Evolutionary conservation across 1,140 invertebrate genomes (phyloP).

Genomic region (Bemisia tabaci): DNA sequence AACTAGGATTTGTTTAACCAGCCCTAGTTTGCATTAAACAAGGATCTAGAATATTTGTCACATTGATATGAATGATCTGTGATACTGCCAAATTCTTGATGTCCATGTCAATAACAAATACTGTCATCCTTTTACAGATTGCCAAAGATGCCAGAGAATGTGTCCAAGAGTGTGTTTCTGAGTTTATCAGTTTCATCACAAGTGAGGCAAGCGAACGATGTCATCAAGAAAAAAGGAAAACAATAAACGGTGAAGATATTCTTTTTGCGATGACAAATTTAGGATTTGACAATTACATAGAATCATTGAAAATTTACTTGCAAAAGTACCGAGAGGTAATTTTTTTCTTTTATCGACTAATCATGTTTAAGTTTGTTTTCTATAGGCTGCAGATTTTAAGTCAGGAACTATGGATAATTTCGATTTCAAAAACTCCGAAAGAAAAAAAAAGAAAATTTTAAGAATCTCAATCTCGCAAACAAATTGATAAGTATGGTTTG

Average conservation of each 20-base stretch:
- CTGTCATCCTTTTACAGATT: too few relatives aligned
- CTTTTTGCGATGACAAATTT: conserved; percentile 91
- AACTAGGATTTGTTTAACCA: too few relatives aligned
- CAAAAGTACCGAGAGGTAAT: conserved; percentile 88
- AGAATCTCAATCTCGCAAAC: not conserved
- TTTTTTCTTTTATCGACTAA: conserved; percentile 2
- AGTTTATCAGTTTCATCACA: conserved; percentile 99
- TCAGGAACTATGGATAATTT: not conserved
- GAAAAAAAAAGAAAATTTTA: not conserved
- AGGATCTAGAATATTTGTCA: too few relatives aligned
- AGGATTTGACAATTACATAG: conserved; percentile 98
- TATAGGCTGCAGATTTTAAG: not conserved
- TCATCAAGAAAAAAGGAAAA: conserved; percentile 96
- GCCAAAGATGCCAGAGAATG: conserved; percentile 99
- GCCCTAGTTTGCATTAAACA: too few relatives aligned
- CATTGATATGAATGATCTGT: too few relatives aligned
- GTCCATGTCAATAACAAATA: too few relatives aligned
- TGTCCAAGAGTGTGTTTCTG: conserved; percentile 98
- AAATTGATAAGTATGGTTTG: not conserved
- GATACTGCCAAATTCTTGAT: too few relatives aligned
- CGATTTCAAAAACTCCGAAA: not conserved
- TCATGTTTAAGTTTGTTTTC: not conserved
- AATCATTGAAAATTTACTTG: conserved; percentile 89
- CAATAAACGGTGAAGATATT: conserved; percentile 98
- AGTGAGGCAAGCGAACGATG: conserved; percentile 95